These are phyloP conservation scores for Hormiphora californensis DNA, from an alignment of 37 sponge, comb jelly and placozoan species.

Conservation along the genomic window DNA sequence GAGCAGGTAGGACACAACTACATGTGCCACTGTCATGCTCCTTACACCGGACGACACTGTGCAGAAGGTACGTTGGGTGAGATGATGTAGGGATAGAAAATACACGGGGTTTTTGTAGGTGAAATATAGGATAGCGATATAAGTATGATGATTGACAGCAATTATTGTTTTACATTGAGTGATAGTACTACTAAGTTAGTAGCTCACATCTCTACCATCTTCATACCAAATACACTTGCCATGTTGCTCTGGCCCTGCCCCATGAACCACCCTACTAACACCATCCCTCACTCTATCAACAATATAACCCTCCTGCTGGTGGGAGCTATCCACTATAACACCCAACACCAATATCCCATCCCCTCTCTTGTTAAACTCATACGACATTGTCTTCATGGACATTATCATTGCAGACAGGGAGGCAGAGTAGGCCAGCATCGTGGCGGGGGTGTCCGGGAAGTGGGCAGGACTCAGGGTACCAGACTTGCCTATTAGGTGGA, in stretches of 20 bases:
- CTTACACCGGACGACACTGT: not conserved
- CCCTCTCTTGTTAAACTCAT: conserved; percentile 24
- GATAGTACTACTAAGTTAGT: too few species aligned
- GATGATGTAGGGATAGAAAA: too few species aligned
- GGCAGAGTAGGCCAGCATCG: conserved; percentile 17
- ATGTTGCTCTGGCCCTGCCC: not conserved
- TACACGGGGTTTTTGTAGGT: too few species aligned
- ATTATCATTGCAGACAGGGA: conserved; percentile 45
- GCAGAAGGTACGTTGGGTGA: too few species aligned
- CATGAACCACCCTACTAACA: not conserved
- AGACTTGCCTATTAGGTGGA: conserved; percentile 43
- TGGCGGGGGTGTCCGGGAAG: not conserved
- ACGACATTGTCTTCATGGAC: conserved; percentile 48
- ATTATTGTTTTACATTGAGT: too few species aligned
- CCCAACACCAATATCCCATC: conserved; percentile 37
- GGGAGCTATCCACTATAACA: not conserved
- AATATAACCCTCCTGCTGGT: not conserved
- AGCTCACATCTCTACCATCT: conserved; percentile 35
- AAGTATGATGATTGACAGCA: too few species aligned
- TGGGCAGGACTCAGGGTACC: conserved; percentile 26
- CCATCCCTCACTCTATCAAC: not conserved
- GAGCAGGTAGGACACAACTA: not conserved
- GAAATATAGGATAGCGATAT: too few species aligned
- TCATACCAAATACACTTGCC: conserved; percentile 18
- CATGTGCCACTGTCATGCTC: conserved; percentile 3